Evolutionary conservation across 2,797 vertebrate genomes (phyloP), one percentile per base, ranked within the genome.

Genomic region (Darevskia nairensis): DNA sequence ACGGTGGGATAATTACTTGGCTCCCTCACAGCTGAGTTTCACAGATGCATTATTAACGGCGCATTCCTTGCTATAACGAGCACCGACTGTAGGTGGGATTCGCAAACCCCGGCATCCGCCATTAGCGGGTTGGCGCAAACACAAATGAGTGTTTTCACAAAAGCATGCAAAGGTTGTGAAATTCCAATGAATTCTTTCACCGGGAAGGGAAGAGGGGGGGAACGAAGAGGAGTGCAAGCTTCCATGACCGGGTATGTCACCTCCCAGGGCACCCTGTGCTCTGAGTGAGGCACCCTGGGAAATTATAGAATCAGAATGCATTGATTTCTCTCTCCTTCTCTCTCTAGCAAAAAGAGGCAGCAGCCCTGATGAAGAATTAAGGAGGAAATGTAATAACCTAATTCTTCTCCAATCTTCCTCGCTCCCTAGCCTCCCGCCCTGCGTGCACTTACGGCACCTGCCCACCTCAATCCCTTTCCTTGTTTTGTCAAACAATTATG

Each of bases 21-120:
- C 98, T 99, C 98, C 98, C 98, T 98, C 96, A 96, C 98, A 99
- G 98, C 98, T 99, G 99, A 99, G 98, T 98, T 98, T 98, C 98
- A 98, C 98, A 98, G 98, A 98, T 98, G 98, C 98, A 98, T 98
- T 98, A 98, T 98, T 98, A 98, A 97, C 97, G 93, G 97, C 96
- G 96, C 98, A 97, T 97, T 98, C 98, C 98, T 97, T 98, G 97
- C 98, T 96, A 97, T 97, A 97, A 97, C 97, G 96, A 98, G 98
- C 98, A 97, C 96, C 94, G 97, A 98, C 97, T 96, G 97, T 97
- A 97, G 97, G 97, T 97, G 97, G 97, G 97, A 97, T 97, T 97
- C 96, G 44, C 97, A 93, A 98, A 97, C 97, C 97, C 95, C 96
- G 98, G 98, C 98, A 98, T 98, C 98, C 98, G 96, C 98, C 98